Base-by-base conservation (phyloP, 2,113 vertebrate species). In the Pomatostomus ruficeps region DNA sequence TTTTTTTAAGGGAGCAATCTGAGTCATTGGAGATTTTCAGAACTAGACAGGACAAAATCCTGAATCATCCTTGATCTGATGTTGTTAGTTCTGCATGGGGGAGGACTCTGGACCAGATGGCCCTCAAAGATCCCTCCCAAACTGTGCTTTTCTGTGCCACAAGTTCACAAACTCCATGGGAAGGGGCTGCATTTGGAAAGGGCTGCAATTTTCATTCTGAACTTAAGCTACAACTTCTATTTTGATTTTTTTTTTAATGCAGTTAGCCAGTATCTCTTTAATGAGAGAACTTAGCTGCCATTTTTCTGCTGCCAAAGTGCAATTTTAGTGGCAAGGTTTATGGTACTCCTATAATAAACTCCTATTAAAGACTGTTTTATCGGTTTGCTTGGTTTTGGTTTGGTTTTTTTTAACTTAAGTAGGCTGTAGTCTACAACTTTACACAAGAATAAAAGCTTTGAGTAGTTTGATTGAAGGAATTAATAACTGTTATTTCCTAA, bases 401-500 rank as follows among this genome's bases (percentile, higher is more conserved):
- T 3, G 10, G 5, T 4, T 26, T 85, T 76, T 94, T 79, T 83
- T 26, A 28, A 77, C 33, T 71, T 82, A 75, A 78, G 67, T 66
- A 88, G 58, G 8, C 35, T 85, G 55, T 48, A 73, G 57, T 61
- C 17, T 66, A 89, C 63, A 62, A 36, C 55, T 76, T 73, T 40
- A 61, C 31, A 51, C 45, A 61, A 68, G 38, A 94, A 87, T 66
- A 92, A 89, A 94, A 83, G 77, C 87, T 80, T 43, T 70, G 42
- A 89, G 35, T 66, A 45, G 49, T 74, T 51, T 70, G 73, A 82
- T 29, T 6, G 45, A 94, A 95, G 68, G 74, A 93, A 95, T 89
- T 95, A 95, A 95, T 92, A 89, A 89, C 81, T 58, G 58, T 94
- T 95, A 95, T 95, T 92, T 96, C 77, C 79, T 82, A 75, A 90